Evolutionary conservation across 2,113 vertebrate genomes (phyloP), one percentile per base, ranked within the genome.

Genomic region (Poicephalus meyeri): DNA sequence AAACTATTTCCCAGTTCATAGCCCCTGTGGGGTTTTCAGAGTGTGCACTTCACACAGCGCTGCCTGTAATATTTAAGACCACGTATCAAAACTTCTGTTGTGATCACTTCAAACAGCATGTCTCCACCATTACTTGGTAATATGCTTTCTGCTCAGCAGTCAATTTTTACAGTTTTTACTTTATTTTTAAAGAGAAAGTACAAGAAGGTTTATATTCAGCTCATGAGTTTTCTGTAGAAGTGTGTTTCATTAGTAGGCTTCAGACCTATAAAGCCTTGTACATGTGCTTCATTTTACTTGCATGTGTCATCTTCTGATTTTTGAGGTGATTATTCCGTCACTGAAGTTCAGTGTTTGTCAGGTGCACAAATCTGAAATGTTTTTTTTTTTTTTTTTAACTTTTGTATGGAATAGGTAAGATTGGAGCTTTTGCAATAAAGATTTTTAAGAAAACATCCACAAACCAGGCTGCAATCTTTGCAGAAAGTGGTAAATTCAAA

Each of bases 241-340:
- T 50, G 5, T 33, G 9, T 77, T 82, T 65, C 3, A 20, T 80
- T 53, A 49, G 20, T 6, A 39, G 16, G 11, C 7, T 33, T 49
- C 69, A 80, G 33, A 16, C 66, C n/a, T 84, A 23, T 6, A 52
- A 31, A 79, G 2, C 19, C 31, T 52, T 44, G 41, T 24, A 3
- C 0, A 0, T 10, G 11, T 53, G 18, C n/a, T 65, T 52, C 29
- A 29, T 69, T 56, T 33, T n/a, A 16, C 41, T 85, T 88, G 47
- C 58, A 44, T 25, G 44, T 20, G n/a, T 26, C 24, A 29, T 7
- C 35, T 21, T 58, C 37, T 31, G 60, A 41, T 86, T 72, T 72
- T 69, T 8, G 1, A 37, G 35, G 24, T 37, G 19, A 24, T 44
- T 33, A 1, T 10, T 14, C 10, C 47, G 16, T 6, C 13, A 41